Percentiles rank a stretch among this genome's conserved stretches.
Evolutionary conservation across 2,113 vertebrate genomes (phyloP).

Genomic region (Micromys minutus): DNA sequence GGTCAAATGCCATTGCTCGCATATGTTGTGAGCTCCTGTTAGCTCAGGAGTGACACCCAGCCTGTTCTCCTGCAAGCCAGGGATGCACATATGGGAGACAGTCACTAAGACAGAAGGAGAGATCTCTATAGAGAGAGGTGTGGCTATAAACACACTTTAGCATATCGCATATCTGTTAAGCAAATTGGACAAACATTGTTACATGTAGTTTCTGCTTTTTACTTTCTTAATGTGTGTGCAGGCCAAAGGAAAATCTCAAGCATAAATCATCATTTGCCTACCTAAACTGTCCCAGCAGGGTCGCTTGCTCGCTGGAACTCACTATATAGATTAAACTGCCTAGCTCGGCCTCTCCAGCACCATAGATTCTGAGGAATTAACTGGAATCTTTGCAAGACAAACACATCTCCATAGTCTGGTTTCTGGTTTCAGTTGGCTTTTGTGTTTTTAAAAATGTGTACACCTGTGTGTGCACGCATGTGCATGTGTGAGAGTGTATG

Average conservation of each 20-base stretch:
- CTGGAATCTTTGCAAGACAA: neutral
- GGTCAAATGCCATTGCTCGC: conserved; percentile 55
- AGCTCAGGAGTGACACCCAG: conserved; percentile 30
- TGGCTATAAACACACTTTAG: neutral
- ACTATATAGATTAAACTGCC: neutral
- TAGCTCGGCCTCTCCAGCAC: neutral
- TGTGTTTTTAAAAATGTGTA: neutral
- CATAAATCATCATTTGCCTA: neutral
- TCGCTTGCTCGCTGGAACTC: neutral
- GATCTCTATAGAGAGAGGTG: neutral
- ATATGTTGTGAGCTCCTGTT: neutral
- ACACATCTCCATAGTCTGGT: neutral
- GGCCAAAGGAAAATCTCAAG: neutral
- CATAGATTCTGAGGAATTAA: neutral
- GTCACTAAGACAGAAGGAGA: neutral
- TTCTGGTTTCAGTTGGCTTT: neutral
- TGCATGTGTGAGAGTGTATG: too few relatives aligned
- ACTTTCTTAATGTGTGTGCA: neutral
- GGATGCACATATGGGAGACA: neutral
- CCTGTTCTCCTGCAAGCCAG: neutral
- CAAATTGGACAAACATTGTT: conserved; percentile 6
- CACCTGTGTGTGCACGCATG: neutral
- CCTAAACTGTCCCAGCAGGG: neutral
- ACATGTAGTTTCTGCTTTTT: neutral
- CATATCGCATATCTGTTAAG: neutral